These are phyloP conservation scores for Xylota sylvarum DNA, from an alignment of 2,888 invertebrate species.

Conservation along the genomic window DNA sequence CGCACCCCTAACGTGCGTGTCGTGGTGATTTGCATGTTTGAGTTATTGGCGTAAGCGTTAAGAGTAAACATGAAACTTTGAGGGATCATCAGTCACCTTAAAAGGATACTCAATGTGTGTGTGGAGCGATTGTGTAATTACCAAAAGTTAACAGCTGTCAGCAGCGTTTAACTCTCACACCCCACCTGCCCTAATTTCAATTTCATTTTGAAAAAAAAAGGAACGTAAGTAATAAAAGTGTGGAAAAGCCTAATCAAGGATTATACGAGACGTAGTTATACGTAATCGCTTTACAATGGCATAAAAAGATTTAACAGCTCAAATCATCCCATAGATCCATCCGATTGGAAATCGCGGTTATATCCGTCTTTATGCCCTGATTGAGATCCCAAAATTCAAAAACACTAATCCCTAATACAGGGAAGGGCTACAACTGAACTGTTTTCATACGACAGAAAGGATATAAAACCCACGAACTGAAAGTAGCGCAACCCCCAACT, in stretches of 20 bases:
- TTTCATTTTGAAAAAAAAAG: not conserved
- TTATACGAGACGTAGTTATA: not conserved
- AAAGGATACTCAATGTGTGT: not conserved
- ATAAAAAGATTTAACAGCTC: not conserved
- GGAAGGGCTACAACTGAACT: not conserved
- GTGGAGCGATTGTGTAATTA: too few relatives aligned
- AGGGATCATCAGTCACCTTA: not conserved
- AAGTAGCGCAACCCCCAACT: conserved; percentile 2
- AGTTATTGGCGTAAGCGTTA: not conserved
- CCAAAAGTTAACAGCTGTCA: not conserved
- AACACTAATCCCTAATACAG: not conserved
- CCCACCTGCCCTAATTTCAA: not conserved
- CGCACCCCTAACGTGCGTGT: not conserved
- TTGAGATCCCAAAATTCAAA: not conserved
- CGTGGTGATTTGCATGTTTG: not conserved
- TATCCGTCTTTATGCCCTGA: not conserved
- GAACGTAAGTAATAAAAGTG: not conserved
- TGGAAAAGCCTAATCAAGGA: not conserved
- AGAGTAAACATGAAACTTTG: not conserved
- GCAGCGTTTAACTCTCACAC: not conserved
- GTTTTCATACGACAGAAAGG: not conserved
- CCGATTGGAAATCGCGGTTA: conserved; percentile 4
- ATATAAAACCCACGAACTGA: not conserved
- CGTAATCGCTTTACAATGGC: conserved; percentile 10
- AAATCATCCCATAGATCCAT: not conserved